Evolutionary conservation across 2,888 invertebrate species (phyloP), one percentile per base, ranked within the genome.

Genomic region (Xylocampa areola): DNA sequence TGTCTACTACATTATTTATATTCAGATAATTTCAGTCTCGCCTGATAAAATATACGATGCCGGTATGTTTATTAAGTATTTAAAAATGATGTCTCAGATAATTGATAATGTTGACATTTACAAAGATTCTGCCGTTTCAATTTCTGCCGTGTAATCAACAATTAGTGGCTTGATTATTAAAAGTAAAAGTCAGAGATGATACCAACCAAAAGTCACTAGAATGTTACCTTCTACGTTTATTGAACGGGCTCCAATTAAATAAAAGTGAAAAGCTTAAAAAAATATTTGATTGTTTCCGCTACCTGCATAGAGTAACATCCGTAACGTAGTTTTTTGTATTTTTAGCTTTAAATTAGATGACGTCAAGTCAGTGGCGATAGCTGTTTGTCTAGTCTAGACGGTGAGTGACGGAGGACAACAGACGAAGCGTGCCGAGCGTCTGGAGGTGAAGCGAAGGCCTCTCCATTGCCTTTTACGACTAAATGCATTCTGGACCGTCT

Each of bases 391-490:
- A 82, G 90, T 87, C 88, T 88, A 88, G 89, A 87, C 88, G 72
- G 76, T 75, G 68, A 78, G 73, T 59, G 72, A 77, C 73, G 74
- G 82, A 86, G 87, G 87, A 89, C 87, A 84, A 80, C 83, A 86
- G 80, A 82, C 84, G 85, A 84, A 80, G 77, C 83, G 82, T 82
- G 83, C 77, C 78, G 81, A 64, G 70, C 83, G 90, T 90, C 90
- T 89, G 83, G 83, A 90, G 89, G 90, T 90, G 89, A 90, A 79
- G 79, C 79, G 84, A 87, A 88, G 87, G 87, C 88, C 86, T 85
- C 75, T 71, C 68, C 47, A 80, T 75, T 80, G 81, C 83, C 82
- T 86, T 87, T 83, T 82, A 75, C 69, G 70, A 73, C 58, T 69
- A 85, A 86, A 85, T 89, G 89, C 90, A 89, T 81, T 79, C 63